Percentiles rank a stretch among this genome's conserved stretches.
phyloP scores from a whole-genome alignment of 2,113 vertebrate species.

The Lucifuga dentata region DNA sequence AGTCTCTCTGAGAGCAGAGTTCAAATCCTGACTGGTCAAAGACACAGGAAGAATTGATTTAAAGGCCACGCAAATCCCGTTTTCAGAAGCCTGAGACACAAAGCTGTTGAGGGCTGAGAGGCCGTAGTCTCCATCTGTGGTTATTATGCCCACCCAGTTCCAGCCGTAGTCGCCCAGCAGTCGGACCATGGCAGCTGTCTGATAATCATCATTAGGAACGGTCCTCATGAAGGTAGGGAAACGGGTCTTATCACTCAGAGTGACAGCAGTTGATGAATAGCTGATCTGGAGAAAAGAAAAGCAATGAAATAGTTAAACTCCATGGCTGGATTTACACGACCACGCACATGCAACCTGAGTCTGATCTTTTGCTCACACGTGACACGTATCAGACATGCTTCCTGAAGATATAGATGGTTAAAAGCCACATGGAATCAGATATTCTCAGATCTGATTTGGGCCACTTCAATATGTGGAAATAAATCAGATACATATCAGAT shows the following conservation, averaged over 20 bases:
- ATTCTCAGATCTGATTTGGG: no score
- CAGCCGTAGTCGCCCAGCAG: conserved; percentile 83
- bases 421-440: no score
- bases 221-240: conserved; percentile 92
- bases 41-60: conserved; percentile 86
- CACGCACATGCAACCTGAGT: no score
- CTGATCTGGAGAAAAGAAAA: conserved; percentile 84
- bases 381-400: no score
- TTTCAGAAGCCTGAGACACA: conserved; percentile 78
- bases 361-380: no score
- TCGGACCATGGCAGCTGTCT: conserved; percentile 88
- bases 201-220: conserved; percentile 87
- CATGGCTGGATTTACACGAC: no score
- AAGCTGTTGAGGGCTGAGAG: conserved; percentile 85
- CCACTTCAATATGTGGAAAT: no score
- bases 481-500: no score
- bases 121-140: conserved; percentile 90
- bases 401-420: no score
- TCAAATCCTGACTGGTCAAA: conserved; percentile 75
- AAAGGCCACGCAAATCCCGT: conserved; percentile 89
- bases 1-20: conserved; percentile 68
- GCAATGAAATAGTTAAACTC: not conserved
- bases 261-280: conserved; percentile 88
- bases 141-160: conserved; percentile 91
- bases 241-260: conserved; percentile 89